A percentile compares a stretch with the other conserved stretches of the same genome.
These are phyloP conservation scores for Pseudonaja textilis DNA, from an alignment of 2,113 vertebrate genomes.

Conservation along the genomic window DNA sequence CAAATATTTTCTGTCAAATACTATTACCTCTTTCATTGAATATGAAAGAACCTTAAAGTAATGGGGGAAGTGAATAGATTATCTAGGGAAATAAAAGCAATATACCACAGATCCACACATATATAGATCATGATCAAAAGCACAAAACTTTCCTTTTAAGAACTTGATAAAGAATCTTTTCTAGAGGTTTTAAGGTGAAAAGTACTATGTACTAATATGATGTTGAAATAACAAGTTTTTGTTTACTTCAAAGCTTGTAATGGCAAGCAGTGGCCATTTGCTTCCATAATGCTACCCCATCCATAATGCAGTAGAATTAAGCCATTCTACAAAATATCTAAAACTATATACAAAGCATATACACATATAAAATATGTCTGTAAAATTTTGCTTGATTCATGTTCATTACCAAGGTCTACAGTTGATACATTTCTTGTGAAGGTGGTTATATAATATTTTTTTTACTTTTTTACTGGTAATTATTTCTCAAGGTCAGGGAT, in stretches of 20 bases:
- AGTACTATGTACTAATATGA: background rate
- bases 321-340: background rate
- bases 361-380: background rate
- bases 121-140: background rate
- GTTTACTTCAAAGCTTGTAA: background rate
- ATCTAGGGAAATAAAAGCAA: background rate
- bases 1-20: slow-evolving; percentile 20
- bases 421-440: background rate
- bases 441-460: background rate
- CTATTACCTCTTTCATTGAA: background rate
- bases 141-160: background rate
- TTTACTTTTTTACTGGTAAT: background rate
- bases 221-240: background rate
- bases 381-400: background rate
- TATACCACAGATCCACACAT: background rate
- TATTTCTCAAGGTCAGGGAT: background rate
- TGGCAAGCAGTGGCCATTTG: background rate
- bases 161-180: no score
- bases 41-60: background rate
- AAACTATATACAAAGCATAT: background rate
- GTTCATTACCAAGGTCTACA: background rate
- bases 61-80: background rate
- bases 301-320: background rate
- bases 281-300: background rate
- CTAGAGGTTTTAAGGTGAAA: background rate